Conservation (phyloP, 1,140 invertebrate genomes). For the Zaprionus vittiger region DNA sequence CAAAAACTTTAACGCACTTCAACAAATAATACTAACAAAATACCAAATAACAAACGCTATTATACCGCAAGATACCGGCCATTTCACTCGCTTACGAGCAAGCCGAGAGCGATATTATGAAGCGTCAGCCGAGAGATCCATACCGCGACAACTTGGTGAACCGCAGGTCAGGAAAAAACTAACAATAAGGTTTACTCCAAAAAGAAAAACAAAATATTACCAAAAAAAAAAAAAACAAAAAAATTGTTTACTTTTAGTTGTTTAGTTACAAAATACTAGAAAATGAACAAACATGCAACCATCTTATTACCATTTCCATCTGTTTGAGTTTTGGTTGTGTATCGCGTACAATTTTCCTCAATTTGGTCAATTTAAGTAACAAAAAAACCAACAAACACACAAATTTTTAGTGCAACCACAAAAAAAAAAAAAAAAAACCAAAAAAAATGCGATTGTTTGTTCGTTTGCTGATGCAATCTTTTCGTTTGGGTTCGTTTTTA, state of each 20-base stretch:
- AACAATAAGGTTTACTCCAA: slow-evolving; percentile 64
- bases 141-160: slow-evolving; percentile 98
- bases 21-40: slow-evolving; percentile 52
- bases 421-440: slow-evolving; percentile 42
- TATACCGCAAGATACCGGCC: slow-evolving; percentile 94
- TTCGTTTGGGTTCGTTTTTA: slow-evolving; percentile 47
- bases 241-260: slow-evolving; percentile 76
- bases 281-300: slow-evolving; percentile 82
- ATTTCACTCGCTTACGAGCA: slow-evolving; percentile 99
- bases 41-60: slow-evolving; percentile 56
- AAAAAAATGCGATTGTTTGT: slow-evolving; percentile 64
- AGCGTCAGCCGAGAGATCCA: slow-evolving; percentile 98
- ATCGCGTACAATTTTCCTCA: slow-evolving; percentile 45
- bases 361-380: slow-evolving; percentile 52
- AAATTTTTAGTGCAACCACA: slow-evolving; percentile 32
- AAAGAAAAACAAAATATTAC: slow-evolving; percentile 36
- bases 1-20: slow-evolving; percentile 24
- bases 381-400: slow-evolving; percentile 18
- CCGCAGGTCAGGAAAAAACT: slow-evolving; percentile 91
- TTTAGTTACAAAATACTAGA: slow-evolving; percentile 73
- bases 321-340: slow-evolving; percentile 74
- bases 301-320: slow-evolving; percentile 58
- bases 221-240: slow-evolving; percentile 49
- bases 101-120: slow-evolving; percentile 99
- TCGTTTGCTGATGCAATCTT: slow-evolving; percentile 74